Conservation (phyloP, 2,797 vertebrate species). For the Propithecus deckenii region DNA sequence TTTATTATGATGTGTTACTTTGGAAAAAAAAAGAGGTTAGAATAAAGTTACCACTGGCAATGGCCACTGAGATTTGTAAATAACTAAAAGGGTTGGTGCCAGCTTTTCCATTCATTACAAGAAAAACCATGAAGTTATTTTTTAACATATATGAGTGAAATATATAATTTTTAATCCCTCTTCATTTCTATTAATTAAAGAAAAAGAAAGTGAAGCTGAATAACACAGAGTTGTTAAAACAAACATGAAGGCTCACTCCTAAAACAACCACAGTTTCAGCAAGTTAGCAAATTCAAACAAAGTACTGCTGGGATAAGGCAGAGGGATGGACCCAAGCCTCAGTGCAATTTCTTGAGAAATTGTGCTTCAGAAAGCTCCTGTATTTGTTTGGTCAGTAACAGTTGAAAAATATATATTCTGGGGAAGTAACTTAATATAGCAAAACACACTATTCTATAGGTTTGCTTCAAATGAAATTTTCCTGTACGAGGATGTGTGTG, state of each 20-base stretch:
- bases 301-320: neutral
- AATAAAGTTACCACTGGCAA: neutral
- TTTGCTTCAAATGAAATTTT: slow-evolving; percentile 38
- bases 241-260: neutral
- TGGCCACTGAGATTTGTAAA: neutral
- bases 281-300: slow-evolving; percentile 12
- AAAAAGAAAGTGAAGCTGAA: neutral
- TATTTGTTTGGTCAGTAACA: neutral
- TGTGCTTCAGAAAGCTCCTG: neutral
- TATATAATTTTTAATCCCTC: neutral
- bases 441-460: slow-evolving; percentile 1
- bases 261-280: neutral
- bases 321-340: neutral
- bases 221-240: neutral
- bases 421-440: neutral
- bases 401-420: neutral
- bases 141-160: slow-evolving; percentile 21
- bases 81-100: neutral
- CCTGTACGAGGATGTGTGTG: neutral
- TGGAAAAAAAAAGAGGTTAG: neutral
- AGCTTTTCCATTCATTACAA: neutral
- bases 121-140: neutral
- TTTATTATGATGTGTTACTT: neutral
- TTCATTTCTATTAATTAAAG: neutral
- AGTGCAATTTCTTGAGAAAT: neutral